A percentile compares a stretch with the other conserved stretches of the same genome.
These are phyloP conservation scores for Astropecten irregularis DNA, from an alignment of 53 echinoderm and acorn worm species.

Conservation along the genomic window DNA sequence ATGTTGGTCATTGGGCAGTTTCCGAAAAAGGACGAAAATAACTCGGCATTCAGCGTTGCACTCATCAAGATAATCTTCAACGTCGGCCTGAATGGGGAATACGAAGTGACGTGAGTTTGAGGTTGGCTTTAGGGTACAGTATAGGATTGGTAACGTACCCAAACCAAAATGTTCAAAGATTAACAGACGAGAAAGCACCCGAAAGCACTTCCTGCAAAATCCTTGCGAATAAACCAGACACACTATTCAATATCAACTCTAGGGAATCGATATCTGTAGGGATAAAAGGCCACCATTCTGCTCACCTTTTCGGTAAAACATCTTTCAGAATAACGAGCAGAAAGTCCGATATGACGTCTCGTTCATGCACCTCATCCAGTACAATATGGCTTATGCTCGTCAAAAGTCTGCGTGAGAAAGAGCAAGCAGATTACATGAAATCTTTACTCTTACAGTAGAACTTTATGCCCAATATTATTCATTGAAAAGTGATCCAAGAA, in stretches of 20 bases:
- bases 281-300: too few relatives aligned
- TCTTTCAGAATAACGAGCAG: conserved; percentile 90
- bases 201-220: too few relatives aligned
- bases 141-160: too few relatives aligned
- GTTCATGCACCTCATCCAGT: conserved; percentile 90
- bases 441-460: background rate
- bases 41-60: conserved; percentile 88
- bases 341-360: conserved; percentile 87
- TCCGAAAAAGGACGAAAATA: conserved; percentile 84
- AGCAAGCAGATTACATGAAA: background rate
- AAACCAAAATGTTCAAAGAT: too few relatives aligned
- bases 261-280: too few relatives aligned
- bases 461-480: background rate
- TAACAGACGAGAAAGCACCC: too few relatives aligned
- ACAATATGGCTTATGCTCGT: conserved; percentile 86
- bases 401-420: conserved; percentile 55
- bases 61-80: conserved; percentile 95
- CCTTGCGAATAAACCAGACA: too few relatives aligned
- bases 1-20: conserved; percentile 89
- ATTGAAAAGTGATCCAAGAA: too few relatives aligned
- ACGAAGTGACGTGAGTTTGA: background rate
- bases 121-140: too few relatives aligned
- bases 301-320: conserved; percentile 74
- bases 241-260: too few relatives aligned
- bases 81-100: conserved; percentile 73